phyloP scores from a whole-genome alignment of 2,888 invertebrate genomes.

The Caenorhabditis japonica region DNA sequence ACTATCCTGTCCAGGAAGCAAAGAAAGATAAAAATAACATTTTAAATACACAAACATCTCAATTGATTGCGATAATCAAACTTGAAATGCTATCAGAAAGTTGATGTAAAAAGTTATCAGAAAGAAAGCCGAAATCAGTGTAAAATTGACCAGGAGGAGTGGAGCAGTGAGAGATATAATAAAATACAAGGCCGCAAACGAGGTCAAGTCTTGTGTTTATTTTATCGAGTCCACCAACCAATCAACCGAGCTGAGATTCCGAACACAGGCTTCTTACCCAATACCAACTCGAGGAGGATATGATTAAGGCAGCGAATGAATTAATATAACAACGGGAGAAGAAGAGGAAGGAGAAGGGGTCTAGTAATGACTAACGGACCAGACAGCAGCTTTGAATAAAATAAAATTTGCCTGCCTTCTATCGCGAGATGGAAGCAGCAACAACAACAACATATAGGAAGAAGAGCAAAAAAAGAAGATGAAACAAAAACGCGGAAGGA shows the following conservation, averaged over 20 bases:
- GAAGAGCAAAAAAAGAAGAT: not conserved
- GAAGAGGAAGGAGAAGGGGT: too few species aligned
- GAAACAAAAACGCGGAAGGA: not conserved
- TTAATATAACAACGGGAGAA: too few species aligned
- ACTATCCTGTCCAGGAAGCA: conserved; percentile 13
- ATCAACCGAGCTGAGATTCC: conserved; percentile 12
- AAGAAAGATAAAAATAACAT: conserved; percentile 11
- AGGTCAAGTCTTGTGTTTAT: conserved; percentile 42
- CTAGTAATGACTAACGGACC: too few species aligned
- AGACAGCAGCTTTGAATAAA: too few species aligned
- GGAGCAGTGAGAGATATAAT: conserved; percentile 11
- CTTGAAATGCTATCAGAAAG: conserved; percentile 1
- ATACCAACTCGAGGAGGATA: conserved; percentile 32
- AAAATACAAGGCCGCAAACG: conserved; percentile 27
- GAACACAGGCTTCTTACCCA: too few species aligned
- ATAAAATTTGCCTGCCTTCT: too few species aligned
- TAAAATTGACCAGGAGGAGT: conserved; percentile 30
- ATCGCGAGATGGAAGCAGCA: too few species aligned
- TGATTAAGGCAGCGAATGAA: conserved; percentile 1
- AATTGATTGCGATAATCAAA: not conserved
- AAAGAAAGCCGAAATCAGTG: conserved; percentile 28
- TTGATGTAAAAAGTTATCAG: conserved; percentile 24
- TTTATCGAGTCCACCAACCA: conserved; percentile 18
- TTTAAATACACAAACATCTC: not conserved
- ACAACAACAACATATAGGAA: too few species aligned